Base-by-base conservation (phyloP, 2,113 vertebrate genomes). In the Sprattus sprattus region DNA sequence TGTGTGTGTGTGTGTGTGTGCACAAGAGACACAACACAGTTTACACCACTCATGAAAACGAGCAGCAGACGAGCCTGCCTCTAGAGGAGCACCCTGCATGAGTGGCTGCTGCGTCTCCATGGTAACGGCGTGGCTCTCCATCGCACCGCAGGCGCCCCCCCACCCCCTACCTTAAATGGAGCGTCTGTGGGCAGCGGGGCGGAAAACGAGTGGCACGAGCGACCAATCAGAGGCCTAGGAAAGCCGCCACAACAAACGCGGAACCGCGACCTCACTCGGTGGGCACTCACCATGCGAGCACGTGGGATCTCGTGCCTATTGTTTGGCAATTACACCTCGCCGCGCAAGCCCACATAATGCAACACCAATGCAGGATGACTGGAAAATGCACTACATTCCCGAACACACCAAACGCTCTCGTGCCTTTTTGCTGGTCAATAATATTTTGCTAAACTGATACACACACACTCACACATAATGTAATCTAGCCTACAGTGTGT, bases 121-220 rank as follows among this genome's bases (percentile, higher is more conserved):
- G 90, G 91, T 28, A 88, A 93, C 92, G 10, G 11, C 50, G 81
- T 45, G 22, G 87, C 89, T 90, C 86, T 89, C 88, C 83, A 89
- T 84, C 4, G 71, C 32, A 78, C 71, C 32, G 15, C 32, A 78
- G 25, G 9, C n/a, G 0, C 20, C 20, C 20, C 46, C 45, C 9
- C 81, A 39, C 80, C 6, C 22, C 25, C 44, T n/a, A 28, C 50
- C 87, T 83, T 84, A 89, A 89, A 84, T 85, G 90, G 84, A 90
- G 85, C 22, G 90, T 87, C 89, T 91, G 90, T 20, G 44, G 83
- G 87, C 88, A 91, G 52, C 86, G 13, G 85, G 87, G 87, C 88
- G 84, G 88, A 81, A 92, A 92, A 92, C 82, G 67, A 87, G 71
- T 81, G 1, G 22, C 78, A 54, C 71, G 16, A 86, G 87, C 54